Base-by-base conservation (phyloP, 2,888 invertebrate species). In the Andrena flavipes region DNA sequence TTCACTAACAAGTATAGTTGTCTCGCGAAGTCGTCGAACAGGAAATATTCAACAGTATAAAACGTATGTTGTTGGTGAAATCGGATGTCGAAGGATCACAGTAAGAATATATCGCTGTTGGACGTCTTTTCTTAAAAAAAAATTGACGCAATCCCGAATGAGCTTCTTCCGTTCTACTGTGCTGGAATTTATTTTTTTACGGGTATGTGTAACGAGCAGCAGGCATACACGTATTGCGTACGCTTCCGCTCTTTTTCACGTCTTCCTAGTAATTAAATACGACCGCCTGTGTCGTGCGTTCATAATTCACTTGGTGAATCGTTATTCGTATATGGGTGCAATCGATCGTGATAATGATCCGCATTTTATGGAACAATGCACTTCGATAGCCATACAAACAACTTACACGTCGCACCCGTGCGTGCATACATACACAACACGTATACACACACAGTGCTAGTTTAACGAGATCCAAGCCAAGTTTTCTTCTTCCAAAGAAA, bases 401-500 rank as follows among this genome's bases (percentile, higher is more conserved):
- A 26, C 42, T 42, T 42, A 42, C 42, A 42, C 42, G 5, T n/a
- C 42, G 16, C 16, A 4, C 4, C 0, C 42, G 42, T 4, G 0
- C 13, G 13, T 4, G 4, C 13, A 42, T 42, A 42, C 42, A 42
- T 13, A 42, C 42, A 42, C 16, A 42, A 35, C 10, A 42, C 42
- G 1, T 0, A 42, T 13, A 35, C 42, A 30, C 60, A 65, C 49
- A 63, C 75, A 68, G 65, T 71, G 84, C 42, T 80, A 79, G 70
- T 65, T 63, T 33, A 64, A 85, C 76, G 81, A 56, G 69, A 84
- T 79, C 76, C 71, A 87, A 77, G 86, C 84, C 81, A 84, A 80
- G 84, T 84, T 88, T 85, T 88, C 85, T 88, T 88, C 88, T 88
- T 88, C 88, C 88, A 87, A 88, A 87, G 85, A 80, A 86, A 84